Percentiles rank a stretch among this genome's conserved stretches.
Conservation (phyloP, 2,797 vertebrate genomes). For the Crocodylus rhombifer region DNA sequence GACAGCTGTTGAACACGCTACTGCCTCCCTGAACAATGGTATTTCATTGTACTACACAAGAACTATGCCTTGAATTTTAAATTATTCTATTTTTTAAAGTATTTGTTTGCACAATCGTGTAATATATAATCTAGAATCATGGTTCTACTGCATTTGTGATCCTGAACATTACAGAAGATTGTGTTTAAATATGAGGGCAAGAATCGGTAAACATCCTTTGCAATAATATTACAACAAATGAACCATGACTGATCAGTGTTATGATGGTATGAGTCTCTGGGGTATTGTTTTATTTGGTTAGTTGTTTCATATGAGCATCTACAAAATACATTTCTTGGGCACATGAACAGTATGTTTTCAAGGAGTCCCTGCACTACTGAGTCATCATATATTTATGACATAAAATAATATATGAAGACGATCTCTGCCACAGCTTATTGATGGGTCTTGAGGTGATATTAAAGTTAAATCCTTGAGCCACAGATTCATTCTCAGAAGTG, state of each 20-base stretch:
- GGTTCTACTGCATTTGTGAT: conserved; percentile 57
- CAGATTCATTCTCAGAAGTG: too few species aligned
- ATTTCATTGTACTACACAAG: neutral
- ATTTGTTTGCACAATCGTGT: conserved; percentile 6
- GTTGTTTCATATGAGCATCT: conserved; percentile 44
- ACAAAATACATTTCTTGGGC: conserved; percentile 40
- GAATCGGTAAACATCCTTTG: conserved; percentile 64
- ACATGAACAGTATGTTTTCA: conserved; percentile 61
- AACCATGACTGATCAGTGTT: conserved; percentile 64
- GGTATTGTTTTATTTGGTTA: conserved; percentile 62
- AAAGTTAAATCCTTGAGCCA: too few species aligned
- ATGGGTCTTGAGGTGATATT: too few species aligned
- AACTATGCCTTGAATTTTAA: neutral
- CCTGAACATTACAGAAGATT: conserved; percentile 55
- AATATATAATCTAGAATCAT: conserved; percentile 41
- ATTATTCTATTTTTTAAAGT: neutral
- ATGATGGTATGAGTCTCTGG: conserved; percentile 46
- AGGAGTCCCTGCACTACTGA: conserved; percentile 50
- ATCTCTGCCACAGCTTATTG: neutral
- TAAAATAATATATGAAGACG: neutral
- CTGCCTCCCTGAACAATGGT: neutral
- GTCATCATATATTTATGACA: conserved; percentile 43
- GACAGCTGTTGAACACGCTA: neutral
- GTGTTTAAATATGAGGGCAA: conserved; percentile 58
- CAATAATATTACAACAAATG: conserved; percentile 73